Conservation (phyloP, 2,888 invertebrate genomes). For the Abrostola triplasia region DNA sequence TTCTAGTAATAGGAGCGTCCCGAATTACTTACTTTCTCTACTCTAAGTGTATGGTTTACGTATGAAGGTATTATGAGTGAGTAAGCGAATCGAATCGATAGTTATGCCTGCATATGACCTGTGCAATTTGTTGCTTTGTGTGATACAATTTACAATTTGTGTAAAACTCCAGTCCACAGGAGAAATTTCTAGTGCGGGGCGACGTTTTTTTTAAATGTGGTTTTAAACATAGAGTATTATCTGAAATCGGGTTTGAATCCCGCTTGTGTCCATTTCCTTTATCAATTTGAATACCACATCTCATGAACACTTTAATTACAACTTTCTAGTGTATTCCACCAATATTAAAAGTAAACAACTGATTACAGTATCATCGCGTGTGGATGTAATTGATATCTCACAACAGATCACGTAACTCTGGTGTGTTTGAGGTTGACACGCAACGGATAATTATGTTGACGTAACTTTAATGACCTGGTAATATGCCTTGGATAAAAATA, state of each 20-base stretch:
- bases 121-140: neutral
- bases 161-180: too few species aligned
- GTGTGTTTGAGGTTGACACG: neutral
- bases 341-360: neutral
- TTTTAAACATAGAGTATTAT: too few species aligned
- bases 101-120: constrained; percentile 6
- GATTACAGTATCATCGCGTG: neutral
- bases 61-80: neutral
- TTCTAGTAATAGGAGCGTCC: neutral
- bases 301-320: neutral
- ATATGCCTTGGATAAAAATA: neutral
- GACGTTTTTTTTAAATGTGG: too few species aligned
- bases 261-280: too few species aligned
- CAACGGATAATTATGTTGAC: neutral
- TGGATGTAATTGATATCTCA: constrained; percentile 1
- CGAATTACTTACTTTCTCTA: neutral
- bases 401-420: neutral
- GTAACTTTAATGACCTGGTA: neutral
- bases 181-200: too few species aligned
- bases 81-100: constrained; percentile 34
- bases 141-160: too few species aligned
- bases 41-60: neutral
- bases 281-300: neutral
- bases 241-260: too few species aligned
- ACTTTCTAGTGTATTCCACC: neutral